Conservation (phyloP, 2,888 invertebrate species). For the Bellardia pandia region DNA sequence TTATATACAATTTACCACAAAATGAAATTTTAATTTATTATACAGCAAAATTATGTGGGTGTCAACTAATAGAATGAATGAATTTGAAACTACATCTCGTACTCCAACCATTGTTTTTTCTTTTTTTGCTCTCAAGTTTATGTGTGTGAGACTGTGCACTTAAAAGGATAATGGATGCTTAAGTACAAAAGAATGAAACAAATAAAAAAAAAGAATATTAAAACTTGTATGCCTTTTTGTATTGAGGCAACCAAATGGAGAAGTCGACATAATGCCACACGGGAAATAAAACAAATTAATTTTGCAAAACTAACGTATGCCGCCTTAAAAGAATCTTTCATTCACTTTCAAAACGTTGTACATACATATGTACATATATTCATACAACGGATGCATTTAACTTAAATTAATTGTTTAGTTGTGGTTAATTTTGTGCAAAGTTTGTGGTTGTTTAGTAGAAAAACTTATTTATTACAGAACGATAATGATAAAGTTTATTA, state of each 20-base stretch:
- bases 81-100: conserved; percentile 55
- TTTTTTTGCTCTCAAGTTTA: conserved; percentile 10
- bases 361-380: too few species aligned
- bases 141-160: conserved; percentile 45
- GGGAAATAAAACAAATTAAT: conserved; percentile 76
- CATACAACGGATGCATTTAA: conserved; percentile 57
- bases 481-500: conserved; percentile 17
- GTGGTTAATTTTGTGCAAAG: conserved; percentile 61
- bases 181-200: conserved; percentile 57
- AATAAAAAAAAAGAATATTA: conserved; percentile 44
- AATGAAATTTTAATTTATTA: conserved; percentile 70
- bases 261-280: conserved; percentile 74
- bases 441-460: not conserved
- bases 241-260: conserved; percentile 67
- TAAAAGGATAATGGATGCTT: conserved; percentile 75
- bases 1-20: conserved; percentile 64
- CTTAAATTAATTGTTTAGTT: conserved; percentile 69
- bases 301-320: conserved; percentile 73
- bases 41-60: conserved; percentile 69
- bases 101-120: conserved; percentile 32
- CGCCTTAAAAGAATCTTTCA: conserved; percentile 59
- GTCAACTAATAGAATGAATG: conserved; percentile 69
- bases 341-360: conserved; percentile 33
- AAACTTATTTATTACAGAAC: not conserved
- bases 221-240: conserved; percentile 59